Conservation (phyloP, 2,113 vertebrate species). For the Equus quagga region DNA sequence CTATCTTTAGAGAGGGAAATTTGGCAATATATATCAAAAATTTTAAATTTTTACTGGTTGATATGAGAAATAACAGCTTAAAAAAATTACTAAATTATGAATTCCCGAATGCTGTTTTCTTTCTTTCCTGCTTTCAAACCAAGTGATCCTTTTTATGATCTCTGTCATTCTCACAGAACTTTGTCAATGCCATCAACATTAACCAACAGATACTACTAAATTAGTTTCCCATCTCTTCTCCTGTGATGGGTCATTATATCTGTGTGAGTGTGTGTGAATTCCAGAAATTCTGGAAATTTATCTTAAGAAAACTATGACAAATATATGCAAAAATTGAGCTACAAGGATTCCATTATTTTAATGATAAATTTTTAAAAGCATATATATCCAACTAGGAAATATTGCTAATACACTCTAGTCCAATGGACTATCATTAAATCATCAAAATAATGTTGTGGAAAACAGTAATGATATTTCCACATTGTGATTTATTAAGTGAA, state of each 20-base stretch:
- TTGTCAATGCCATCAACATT: background rate
- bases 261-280: background rate
- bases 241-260: background rate
- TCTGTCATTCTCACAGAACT: background rate
- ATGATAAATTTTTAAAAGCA: background rate
- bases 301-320: background rate
- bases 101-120: background rate
- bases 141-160: background rate
- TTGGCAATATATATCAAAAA: background rate
- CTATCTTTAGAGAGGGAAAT: background rate
- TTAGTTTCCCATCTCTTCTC: background rate
- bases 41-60: background rate
- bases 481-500: background rate
- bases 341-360: background rate
- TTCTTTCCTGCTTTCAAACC: background rate
- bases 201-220: background rate
- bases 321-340: background rate
- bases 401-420: background rate
- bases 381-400: background rate
- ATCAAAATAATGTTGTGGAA: background rate
- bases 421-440: background rate
- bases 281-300: background rate
- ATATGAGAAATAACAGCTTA: background rate
- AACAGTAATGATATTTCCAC: background rate
- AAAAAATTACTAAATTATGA: background rate